Evolutionary conservation across 2,888 invertebrate species (phyloP), one percentile per base, ranked within the genome.

Genomic region (Drosophila atroscutellata): DNA sequence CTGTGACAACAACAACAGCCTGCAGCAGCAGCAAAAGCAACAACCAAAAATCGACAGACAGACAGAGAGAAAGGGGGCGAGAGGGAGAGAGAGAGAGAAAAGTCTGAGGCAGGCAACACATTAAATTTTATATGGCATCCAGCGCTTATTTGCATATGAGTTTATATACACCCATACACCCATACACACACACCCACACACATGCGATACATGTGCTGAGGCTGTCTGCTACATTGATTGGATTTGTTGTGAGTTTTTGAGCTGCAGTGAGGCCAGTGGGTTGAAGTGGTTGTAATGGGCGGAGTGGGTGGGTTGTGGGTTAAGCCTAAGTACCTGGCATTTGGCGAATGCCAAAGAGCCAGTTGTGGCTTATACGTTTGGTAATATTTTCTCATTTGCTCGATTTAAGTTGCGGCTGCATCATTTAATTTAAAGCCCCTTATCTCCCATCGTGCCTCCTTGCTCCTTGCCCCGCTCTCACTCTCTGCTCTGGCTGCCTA

Each of bases 191-290:
- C 50, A 51, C 57, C 26, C 63, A 57, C 50, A 50, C 47, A 42
- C 42, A 50, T 39, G 39, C 20, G 28, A 39, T 66, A 55, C 55
- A 55, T 67, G 34, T 52, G 42, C 49, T 52, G 39, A 47, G 39
- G 65, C 63, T 82, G 58, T 75, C 65, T 82, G 58, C 69, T 63
- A 77, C 88, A 89, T 86, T 88, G 86, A 90, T 86, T 86, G 86
- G 90, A 83, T 88, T 86, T 90, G 86, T 83, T 86, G 32, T 78
- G 83, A 89, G 76, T 78, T 76, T 80, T 72, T 50, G 54, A 63
- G 62, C 28, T 39, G 54, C 56, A 45, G n/a, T 34, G 20, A 20
- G n/a, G 2, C 15, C 4, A 28, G 30, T 18, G 39, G 42, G 32
- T 18, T 24, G 49, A 9, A 54, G 39, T 28, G n/a, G 3, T 15